phyloP scores from a whole-genome alignment of 2,113 vertebrate species.

The Eonycteris spelaea region DNA sequence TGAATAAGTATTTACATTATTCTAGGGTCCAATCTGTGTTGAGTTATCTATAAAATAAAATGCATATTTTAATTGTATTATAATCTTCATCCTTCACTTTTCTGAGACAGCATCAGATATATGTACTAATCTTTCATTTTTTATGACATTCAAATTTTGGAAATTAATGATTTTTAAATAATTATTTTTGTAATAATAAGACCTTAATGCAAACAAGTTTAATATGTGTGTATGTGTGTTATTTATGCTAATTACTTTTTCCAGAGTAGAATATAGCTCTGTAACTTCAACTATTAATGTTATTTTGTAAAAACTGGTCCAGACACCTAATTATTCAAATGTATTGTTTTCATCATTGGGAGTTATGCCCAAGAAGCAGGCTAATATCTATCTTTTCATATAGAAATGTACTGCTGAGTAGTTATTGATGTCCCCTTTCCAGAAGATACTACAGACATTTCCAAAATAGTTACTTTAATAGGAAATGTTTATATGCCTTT shows the following conservation, averaged over 20 bases:
- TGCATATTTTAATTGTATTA: not conserved
- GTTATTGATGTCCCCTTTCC: not conserved
- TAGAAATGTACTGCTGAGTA: not conserved
- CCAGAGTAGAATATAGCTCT: not conserved
- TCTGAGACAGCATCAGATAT: not conserved
- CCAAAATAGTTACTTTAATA: not conserved
- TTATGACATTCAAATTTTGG: not conserved
- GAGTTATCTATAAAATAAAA: not conserved
- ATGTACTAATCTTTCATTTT: not conserved
- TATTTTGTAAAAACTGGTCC: not conserved
- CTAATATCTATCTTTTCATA: not conserved
- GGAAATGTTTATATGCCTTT: not conserved
- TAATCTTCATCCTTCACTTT: not conserved
- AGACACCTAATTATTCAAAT: not conserved
- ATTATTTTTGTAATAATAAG: not conserved
- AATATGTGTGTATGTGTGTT: not conserved
- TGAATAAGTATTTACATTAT: not conserved
- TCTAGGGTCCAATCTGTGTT: not conserved
- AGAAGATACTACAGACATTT: not conserved
- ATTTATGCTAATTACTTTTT: not conserved
- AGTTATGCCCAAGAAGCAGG: not conserved
- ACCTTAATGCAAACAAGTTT: not conserved
- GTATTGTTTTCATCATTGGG: not conserved
- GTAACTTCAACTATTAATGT: not conserved
- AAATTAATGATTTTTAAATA: not conserved